A percentile compares a stretch with the other conserved stretches of the same genome.
These are phyloP conservation scores for Archips xylosteana DNA, from an alignment of 2,888 invertebrate species.

Conservation along the genomic window DNA sequence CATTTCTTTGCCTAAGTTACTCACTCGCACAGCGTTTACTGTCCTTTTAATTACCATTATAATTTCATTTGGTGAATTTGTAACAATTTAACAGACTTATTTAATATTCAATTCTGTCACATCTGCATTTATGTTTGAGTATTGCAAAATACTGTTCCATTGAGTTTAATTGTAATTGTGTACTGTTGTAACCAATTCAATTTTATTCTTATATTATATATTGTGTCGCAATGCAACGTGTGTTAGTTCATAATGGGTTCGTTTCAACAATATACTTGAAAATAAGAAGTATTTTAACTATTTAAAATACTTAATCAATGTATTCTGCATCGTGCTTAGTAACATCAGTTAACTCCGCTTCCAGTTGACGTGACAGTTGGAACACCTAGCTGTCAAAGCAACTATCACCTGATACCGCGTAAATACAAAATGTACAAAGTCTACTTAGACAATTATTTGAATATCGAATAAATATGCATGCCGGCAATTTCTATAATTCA, in stretches of 20 bases:
- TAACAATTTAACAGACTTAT: neutral
- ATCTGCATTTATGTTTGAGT: neutral
- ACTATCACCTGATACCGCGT: neutral
- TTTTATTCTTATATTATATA: neutral
- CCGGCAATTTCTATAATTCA: constrained; percentile 43
- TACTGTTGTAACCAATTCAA: neutral
- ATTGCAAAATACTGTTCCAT: neutral
- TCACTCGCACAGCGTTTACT: neutral
- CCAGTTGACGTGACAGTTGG: neutral
- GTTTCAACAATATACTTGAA: neutral
- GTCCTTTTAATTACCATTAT: neutral
- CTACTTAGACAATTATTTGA: constrained; percentile 4
- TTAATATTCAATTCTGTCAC: neutral
- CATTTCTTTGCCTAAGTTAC: neutral
- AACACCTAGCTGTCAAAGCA: neutral
- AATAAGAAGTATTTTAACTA: too few relatives aligned
- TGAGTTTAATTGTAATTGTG: constrained; percentile 2
- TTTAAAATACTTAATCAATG: too few relatives aligned
- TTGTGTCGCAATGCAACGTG: neutral
- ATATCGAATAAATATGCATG: constrained; percentile 20
- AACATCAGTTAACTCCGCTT: neutral
- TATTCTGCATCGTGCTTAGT: too few relatives aligned
- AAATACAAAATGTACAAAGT: neutral
- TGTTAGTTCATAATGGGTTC: neutral
- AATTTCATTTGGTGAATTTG: neutral